These are phyloP conservation scores for Fringilla coelebs DNA, from an alignment of 2,797 vertebrate genomes.

Conservation along the genomic window DNA sequence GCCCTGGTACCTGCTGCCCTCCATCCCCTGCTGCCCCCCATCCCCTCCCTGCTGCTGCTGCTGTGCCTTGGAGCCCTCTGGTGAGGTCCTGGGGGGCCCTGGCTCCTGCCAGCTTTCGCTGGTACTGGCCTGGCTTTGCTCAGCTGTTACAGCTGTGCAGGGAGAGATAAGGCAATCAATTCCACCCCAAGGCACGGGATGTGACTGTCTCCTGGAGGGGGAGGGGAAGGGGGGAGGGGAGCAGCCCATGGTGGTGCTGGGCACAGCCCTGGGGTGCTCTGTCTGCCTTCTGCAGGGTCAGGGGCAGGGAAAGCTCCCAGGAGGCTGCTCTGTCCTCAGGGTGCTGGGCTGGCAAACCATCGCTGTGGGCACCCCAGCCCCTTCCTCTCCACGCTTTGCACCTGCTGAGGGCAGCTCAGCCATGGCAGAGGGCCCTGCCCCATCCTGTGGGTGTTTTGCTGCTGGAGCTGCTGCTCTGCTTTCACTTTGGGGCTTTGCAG, in stretches of 20 bases:
- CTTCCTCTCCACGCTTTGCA: not conserved
- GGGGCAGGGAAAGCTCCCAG: not conserved
- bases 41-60: not conserved
- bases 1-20: not conserved
- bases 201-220: not conserved
- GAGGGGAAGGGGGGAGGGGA: not conserved
- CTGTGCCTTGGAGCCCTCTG: not conserved
- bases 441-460: not conserved
- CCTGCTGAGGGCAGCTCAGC: not conserved
- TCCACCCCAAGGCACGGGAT: not conserved
- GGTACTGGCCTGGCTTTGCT: not conserved
- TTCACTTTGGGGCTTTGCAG: not conserved
- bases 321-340: not conserved
- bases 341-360: not conserved
- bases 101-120: not conserved
- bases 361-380: rapidly evolving
- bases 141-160: not conserved
- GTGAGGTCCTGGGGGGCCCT: rapidly evolving
- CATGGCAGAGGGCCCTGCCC: rapidly evolving
- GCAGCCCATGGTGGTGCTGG: not conserved
- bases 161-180: not conserved
- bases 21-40: not conserved
- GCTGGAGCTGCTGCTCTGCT: not conserved
- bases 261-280: not conserved
- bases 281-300: rapidly evolving